Percentiles rank a stretch among this genome's conserved stretches.
phyloP scores from a whole-genome alignment of 2,797 vertebrate genomes.

The Gallinago solitaria region DNA sequence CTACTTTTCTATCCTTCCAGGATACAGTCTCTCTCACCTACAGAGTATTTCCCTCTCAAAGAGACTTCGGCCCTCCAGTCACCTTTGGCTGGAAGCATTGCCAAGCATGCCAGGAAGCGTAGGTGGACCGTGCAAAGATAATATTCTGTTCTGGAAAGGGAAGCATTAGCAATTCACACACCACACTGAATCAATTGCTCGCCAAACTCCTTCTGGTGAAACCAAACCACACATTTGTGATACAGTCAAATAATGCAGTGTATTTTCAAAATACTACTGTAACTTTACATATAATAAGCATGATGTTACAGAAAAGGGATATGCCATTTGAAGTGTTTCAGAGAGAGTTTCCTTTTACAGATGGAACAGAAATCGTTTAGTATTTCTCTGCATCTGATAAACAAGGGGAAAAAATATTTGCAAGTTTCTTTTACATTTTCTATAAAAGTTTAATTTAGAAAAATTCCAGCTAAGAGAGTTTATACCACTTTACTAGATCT shows the following conservation, averaged over 20 bases:
- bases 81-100: not conserved
- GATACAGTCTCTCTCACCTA: not conserved
- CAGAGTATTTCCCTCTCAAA: not conserved
- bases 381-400: slow-evolving; percentile 19
- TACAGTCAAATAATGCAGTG: too few species aligned
- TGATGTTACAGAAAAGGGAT: not conserved
- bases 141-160: not conserved
- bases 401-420: not conserved
- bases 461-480: not conserved
- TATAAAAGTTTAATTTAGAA: not conserved
- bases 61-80: not conserved
- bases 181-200: not conserved
- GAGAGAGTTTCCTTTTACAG: not conserved
- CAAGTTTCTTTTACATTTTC: not conserved
- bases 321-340: not conserved
- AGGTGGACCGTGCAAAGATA: not conserved
- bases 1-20: not conserved
- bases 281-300: not conserved
- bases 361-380: not conserved
- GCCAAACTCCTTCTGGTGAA: not conserved
- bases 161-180: not conserved
- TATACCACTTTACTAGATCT: not conserved
- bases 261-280: not conserved
- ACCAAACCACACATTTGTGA: not conserved
- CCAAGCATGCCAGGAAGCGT: not conserved